phyloP scores from a whole-genome alignment of 2,113 vertebrate species.

The Brachirus orientalis region DNA sequence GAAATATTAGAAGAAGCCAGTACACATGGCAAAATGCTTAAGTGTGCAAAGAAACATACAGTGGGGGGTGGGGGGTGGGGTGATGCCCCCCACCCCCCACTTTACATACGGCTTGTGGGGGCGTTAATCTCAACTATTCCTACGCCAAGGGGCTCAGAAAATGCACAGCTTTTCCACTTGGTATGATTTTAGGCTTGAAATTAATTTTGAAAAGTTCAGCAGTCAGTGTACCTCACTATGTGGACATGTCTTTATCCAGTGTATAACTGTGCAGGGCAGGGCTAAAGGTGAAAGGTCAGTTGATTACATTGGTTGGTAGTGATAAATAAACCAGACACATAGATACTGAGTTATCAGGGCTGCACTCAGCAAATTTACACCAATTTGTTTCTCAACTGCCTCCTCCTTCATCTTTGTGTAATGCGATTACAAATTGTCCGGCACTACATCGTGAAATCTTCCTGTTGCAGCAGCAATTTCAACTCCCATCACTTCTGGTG shows the following conservation, averaged over 20 bases:
- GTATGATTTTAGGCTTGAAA: background rate
- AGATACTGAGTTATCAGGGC: background rate
- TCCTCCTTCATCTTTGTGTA: background rate
- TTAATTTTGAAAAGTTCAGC: background rate
- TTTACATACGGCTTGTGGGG: too few species aligned
- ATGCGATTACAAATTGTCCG: too few species aligned
- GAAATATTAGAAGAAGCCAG: too few species aligned
- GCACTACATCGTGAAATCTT: too few species aligned
- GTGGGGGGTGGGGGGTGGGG: too few species aligned
- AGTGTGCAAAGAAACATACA: too few species aligned
- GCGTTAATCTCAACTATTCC: too few species aligned
- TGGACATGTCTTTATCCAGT: background rate
- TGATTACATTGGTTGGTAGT: background rate
- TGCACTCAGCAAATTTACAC: slow-evolving; percentile 8
- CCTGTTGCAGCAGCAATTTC: too few species aligned
- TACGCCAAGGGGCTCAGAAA: too few species aligned
- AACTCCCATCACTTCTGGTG: too few species aligned
- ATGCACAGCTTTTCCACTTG: background rate
- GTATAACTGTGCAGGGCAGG: background rate
- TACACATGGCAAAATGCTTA: too few species aligned
- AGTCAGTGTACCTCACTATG: background rate
- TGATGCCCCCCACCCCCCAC: too few species aligned
- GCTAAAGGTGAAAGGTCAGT: slow-evolving; percentile 28
- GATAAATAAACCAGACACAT: slow-evolving; percentile 21
- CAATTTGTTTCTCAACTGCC: slow-evolving; percentile 2